These are phyloP conservation scores for Heliothis virescens DNA, from an alignment of 1,140 invertebrate genomes.

Conservation along the genomic window DNA sequence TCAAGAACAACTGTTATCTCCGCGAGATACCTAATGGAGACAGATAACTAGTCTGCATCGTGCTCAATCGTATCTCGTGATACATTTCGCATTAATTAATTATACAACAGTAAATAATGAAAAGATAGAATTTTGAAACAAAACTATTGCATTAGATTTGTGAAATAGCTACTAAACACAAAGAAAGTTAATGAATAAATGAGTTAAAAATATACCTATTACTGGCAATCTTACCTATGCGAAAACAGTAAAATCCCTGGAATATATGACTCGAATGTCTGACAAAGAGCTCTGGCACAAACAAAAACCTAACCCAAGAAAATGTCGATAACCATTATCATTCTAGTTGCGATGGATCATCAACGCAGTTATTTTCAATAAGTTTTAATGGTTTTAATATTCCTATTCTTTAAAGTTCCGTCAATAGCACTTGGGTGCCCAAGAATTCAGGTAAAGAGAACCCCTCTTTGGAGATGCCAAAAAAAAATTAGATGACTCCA, in stretches of 20 bases:
- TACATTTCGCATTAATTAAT: conserved; percentile 42
- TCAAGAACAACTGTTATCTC: conserved; percentile 53
- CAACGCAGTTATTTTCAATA: neutral
- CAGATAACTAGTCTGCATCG: conserved; percentile 44
- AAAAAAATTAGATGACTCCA: too few species aligned
- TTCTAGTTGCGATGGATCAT: too few species aligned
- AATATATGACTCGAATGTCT: conserved; percentile 16
- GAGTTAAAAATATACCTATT: neutral
- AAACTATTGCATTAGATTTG: neutral
- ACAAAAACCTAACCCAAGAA: neutral
- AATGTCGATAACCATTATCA: neutral
- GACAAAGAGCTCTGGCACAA: conserved; percentile 9
- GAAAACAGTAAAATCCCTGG: neutral
- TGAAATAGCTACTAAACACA: neutral
- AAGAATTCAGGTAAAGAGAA: too few species aligned
- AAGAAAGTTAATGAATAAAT: neutral
- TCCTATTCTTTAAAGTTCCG: too few species aligned
- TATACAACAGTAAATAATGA: too few species aligned
- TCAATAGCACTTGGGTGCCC: too few species aligned
- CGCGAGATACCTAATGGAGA: conserved; percentile 49
- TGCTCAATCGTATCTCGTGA: conserved; percentile 60
- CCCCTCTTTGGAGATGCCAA: too few species aligned
- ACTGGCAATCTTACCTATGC: neutral
- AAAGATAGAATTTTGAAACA: neutral
- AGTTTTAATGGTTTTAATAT: too few species aligned